Evolutionary conservation across 2,113 vertebrate species (phyloP), one percentile per base, ranked within the genome.

Genomic region (Hemibagrus wyckioides): DNA sequence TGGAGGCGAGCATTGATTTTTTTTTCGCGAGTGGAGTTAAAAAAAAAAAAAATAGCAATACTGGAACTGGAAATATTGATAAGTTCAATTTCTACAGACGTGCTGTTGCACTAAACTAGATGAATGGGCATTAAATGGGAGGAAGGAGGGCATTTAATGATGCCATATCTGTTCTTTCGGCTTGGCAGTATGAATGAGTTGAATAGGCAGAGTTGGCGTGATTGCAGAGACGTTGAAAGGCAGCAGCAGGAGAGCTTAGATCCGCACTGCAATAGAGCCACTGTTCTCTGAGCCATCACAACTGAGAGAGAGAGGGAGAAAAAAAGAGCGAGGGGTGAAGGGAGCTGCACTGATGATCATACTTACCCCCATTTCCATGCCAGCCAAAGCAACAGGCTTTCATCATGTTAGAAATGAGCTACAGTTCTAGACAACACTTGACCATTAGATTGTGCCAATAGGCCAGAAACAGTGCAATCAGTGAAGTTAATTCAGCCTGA

Each of bases 61-160:
- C 91, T 92, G 90, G 92, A 93, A 95, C 93, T 94, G 92, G 90
- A 94, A 93, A 93, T 94, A 93, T 94, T 93, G 94, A 93, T 94
- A 93, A 89, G 80, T 87, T 90, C 89, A 89, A 90, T 94, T 92
- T 92, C 87, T 92, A 90, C 91, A 91, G 87, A 87, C 87, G 25
- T 63, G 50, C 80, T 56, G 65, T 83, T 84, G 85, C 88, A 85
- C 33, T 85, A 80, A 88, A 91, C 48, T 44, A 84, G 79, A 85
- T 82, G 33, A 85, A 85, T 82, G 11, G 82, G 89, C 63, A 79
- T 89, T 85, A 87, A 89, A 81, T 69, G 81, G 76, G 57, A 84
- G 89, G 71, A 92, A 88, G 85, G 85, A 85, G 90, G 91, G 87
- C 89, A 88, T 93, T 92, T 91, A 88, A 88, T n/a, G 83, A 88